Base-by-base conservation (phyloP, 2,888 invertebrate species). In the Brenthis ino region DNA sequence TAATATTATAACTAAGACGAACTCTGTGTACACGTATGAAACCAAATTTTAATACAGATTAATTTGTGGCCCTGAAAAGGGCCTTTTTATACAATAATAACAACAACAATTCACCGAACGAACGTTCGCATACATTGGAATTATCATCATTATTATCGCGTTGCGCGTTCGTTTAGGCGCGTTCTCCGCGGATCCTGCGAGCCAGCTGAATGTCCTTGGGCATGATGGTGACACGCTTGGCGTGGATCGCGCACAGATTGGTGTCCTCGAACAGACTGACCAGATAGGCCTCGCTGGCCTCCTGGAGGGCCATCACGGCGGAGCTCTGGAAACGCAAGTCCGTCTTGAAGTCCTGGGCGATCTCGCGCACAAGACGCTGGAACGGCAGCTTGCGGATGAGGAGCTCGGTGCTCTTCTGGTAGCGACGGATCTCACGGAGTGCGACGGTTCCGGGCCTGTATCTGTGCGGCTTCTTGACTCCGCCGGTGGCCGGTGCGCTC, bases 281-380 rank as follows among this genome's bases (percentile, higher is more conserved):
- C 79, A 97, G 91, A 86, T 96, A 96, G 13, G 96, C 96, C 87
- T 96, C 96, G 76, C 95, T 95, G 64, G 96, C 96, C 93, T 97
- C 97, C 94, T 96, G 58, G 33, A 66, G 60, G n/a, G 58, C 66
- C 54, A 60, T 58, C 43, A 66, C 54, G 47, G 97, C 96, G 76
- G 96, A 96, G 67, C 74, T 73, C 53, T 63, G 63, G 63, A 37
- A 37, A 37, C 37, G 37, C 37, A 37, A 37, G 37, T 37, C 37
- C 13, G 97, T 97, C 88, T 97, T 97, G 95, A 97, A 97, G 87
- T 98, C 97, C 83, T 97, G 97, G 0, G 97, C 97, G 81, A 98
- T 97, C 95, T 64, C 64, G 24, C 64, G 54, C 63, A 64, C 64
- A 64, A 48, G 20, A 20, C 20, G 20, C 20, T 20, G 20, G 20